A percentile compares a stretch with the other conserved stretches of the same genome.
phyloP scores from a whole-genome alignment of 2,797 vertebrate species.

The Cynopterus sphinx region DNA sequence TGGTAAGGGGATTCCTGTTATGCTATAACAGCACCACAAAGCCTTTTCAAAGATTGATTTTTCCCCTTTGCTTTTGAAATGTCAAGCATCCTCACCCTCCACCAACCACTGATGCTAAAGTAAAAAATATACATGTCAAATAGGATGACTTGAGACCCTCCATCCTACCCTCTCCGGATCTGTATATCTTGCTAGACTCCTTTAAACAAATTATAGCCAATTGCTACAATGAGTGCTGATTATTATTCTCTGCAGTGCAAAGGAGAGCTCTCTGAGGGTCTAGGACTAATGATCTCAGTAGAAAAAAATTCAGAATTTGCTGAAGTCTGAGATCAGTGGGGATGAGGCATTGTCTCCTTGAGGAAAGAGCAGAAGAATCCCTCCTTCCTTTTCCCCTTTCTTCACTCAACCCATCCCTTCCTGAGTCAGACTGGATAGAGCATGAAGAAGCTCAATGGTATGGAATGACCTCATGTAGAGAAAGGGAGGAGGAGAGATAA shows the following conservation, averaged over 20 bases:
- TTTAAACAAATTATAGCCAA: conserved; percentile 52
- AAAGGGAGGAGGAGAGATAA: conserved; percentile 56
- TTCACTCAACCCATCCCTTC: background rate
- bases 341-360: conserved; percentile 58
- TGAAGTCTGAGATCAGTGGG: conserved; percentile 55
- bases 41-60: conserved; percentile 70
- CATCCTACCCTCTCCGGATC: conserved; percentile 16
- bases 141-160: conserved; percentile 67
- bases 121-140: background rate
- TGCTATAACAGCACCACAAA: conserved; percentile 69
- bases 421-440: conserved; percentile 47
- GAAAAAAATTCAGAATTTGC: conserved; percentile 64
- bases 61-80: conserved; percentile 74
- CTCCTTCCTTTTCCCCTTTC: background rate
- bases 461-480: conserved; percentile 52
- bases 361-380: conserved; percentile 58
- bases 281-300: conserved; percentile 62
- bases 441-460: conserved; percentile 11
- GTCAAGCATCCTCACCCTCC: background rate
- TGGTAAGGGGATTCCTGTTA: conserved; percentile 51
- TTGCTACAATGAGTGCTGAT: background rate
- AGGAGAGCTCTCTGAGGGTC: conserved; percentile 48
- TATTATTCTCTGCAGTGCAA: conserved; percentile 32
- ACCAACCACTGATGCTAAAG: conserved; percentile 58
- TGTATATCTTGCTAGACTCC: conserved; percentile 17